Conservation (phyloP, 2,888 invertebrate genomes). For the Ceramica pisi region DNA sequence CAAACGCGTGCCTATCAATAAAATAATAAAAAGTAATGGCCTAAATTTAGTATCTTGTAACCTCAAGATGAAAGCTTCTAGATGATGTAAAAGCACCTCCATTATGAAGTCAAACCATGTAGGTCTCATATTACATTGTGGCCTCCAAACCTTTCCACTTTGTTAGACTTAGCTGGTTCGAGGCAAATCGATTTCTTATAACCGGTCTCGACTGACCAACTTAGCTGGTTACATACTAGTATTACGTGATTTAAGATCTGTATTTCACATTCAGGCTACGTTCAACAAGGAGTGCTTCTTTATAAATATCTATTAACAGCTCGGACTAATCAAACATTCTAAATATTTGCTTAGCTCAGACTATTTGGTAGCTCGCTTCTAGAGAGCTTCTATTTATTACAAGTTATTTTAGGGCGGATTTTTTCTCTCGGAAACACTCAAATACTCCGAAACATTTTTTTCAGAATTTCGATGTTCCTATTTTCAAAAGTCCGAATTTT, state of each 20-base stretch:
- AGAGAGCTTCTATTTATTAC: constrained; percentile 8
- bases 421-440: neutral
- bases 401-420: constrained; percentile 23
- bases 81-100: neutral
- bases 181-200: constrained; percentile 20
- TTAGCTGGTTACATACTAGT: neutral
- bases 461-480: no score
- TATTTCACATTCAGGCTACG: neutral
- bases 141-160: neutral
- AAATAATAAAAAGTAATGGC: no score
- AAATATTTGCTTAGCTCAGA: constrained; percentile 14
- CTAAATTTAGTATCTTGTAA: no score
- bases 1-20: no score
- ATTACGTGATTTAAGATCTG: neutral
- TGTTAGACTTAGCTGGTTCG: constrained; percentile 5
- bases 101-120: constrained; percentile 7
- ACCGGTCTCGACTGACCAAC: neutral
- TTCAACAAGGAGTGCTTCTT: neutral
- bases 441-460: no score
- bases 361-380: constrained; percentile 15
- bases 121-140: neutral
- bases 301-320: neutral
- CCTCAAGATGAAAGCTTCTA: neutral
- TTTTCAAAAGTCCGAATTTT: no score
- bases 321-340: constrained; percentile 3